These are phyloP conservation scores for Campoletis raptor DNA, from an alignment of 2,888 invertebrate genomes.

Conservation along the genomic window DNA sequence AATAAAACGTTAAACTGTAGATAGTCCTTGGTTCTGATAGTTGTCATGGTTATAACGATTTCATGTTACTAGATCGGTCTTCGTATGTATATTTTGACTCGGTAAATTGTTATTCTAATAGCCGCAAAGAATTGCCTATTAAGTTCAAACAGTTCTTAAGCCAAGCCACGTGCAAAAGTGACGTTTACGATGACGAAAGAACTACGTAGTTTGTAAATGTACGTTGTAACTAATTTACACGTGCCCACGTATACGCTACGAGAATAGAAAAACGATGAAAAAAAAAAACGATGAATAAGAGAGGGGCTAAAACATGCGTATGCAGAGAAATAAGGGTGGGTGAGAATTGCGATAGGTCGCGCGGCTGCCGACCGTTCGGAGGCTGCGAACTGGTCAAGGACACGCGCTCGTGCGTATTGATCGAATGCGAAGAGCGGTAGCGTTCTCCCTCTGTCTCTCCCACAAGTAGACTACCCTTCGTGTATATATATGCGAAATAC, in stretches of 20 bases:
- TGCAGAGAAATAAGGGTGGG: slow-evolving; percentile 58
- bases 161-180: slow-evolving; percentile 38
- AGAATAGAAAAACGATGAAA: background rate
- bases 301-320: slow-evolving; percentile 39
- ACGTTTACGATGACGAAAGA: background rate
- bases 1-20: slow-evolving; percentile 28
- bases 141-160: slow-evolving; percentile 47
- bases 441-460: slow-evolving; percentile 41
- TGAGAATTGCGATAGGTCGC: slow-evolving; percentile 73
- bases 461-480: slow-evolving; percentile 57
- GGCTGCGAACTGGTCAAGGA: slow-evolving; percentile 83
- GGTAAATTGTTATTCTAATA: background rate
- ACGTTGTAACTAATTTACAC: background rate
- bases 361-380: slow-evolving; percentile 74
- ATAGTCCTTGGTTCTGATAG: slow-evolving; percentile 19
- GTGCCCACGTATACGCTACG: background rate
- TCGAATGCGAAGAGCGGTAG: slow-evolving; percentile 75
- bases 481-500: slow-evolving; percentile 49
- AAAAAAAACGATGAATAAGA: background rate
- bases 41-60: slow-evolving; percentile 42
- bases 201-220: background rate
- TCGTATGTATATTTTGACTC: background rate
- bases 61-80: background rate
- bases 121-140: slow-evolving; percentile 37
- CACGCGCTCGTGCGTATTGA: slow-evolving; percentile 82